Evolutionary conservation across 2,113 vertebrate species (phyloP).

Genomic region (Calypte anna): DNA sequence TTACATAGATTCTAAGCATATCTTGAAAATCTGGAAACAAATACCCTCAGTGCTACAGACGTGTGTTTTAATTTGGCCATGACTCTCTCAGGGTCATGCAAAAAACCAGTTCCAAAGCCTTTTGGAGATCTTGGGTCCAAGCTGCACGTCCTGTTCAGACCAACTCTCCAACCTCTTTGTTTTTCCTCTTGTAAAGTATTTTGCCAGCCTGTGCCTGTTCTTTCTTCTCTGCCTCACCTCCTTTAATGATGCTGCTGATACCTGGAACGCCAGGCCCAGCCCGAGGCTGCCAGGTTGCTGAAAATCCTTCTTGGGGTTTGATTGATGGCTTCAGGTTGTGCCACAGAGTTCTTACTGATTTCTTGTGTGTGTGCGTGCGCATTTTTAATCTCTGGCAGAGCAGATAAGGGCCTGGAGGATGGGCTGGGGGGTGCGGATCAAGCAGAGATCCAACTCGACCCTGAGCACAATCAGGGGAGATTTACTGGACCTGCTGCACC

Average conservation of each 20-base stretch:
- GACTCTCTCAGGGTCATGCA: background rate
- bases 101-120: background rate
- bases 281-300: background rate
- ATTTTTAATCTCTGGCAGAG: background rate
- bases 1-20: background rate
- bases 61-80: background rate
- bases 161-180: background rate
- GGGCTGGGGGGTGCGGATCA: background rate
- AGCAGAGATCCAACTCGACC: background rate
- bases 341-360: background rate
- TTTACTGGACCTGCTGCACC: background rate
- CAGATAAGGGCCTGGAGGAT: background rate
- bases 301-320: constrained; percentile 24
- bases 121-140: background rate
- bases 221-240: background rate
- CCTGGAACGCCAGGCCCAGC: background rate
- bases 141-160: background rate
- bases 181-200: background rate
- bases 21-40: background rate
- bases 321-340: constrained; percentile 21
- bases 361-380: background rate
- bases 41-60: background rate
- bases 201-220: constrained; percentile 32
- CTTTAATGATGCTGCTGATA: background rate
- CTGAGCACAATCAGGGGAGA: background rate